Evolutionary conservation across 1,140 invertebrate genomes (phyloP), one percentile per base, ranked within the genome.

Genomic region (Olivierus martensii): DNA sequence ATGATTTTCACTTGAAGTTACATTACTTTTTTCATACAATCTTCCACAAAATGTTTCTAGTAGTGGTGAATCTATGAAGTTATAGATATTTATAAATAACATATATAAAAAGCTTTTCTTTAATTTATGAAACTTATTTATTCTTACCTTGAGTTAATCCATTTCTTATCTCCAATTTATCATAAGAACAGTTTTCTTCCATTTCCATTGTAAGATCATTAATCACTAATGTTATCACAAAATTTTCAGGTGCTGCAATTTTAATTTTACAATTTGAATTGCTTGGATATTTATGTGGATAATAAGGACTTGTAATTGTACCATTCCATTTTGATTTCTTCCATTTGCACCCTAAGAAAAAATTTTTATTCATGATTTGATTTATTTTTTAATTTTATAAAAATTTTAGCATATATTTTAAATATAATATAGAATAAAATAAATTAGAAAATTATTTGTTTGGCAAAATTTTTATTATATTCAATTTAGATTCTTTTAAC

Each of bases 181-280:
- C 60, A 10, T 46, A 54, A 2, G 55, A 36, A 46, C 60, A 61
- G 34, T 61, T 58, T 17, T 35, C 18, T 38, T 58, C 56, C 3
- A 44, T 46, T 44, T 60, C 59, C 17, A 62, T 14, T 14, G 44
- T 17, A 36, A 62, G 34, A 17, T 48, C 46, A 28, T 62, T 57
- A 44, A 62, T 59, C 3, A 51, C 9, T 28, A 62, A 38, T 6
- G 42, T 38, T 39, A 62, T 51, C 18, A 15, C 19, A 5, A 55
- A 36, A 17, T 56, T 36, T 19, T 44, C 10, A 2, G 51, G 58
- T 5, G 59, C 55, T 14, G 65, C 52, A 1, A 67, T 60, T 9
- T 58, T 64, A 7, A 71, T 67, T 4, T 59, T 65, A 38, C 61
- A 62, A 17, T 61, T 47, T 0, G 53, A 36, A 17, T 45, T 53